A percentile compares a stretch with the other conserved stretches of the same genome.
These are phyloP conservation scores for Phalloptychus januarius DNA, from an alignment of 2,797 vertebrate genomes.

Conservation along the genomic window DNA sequence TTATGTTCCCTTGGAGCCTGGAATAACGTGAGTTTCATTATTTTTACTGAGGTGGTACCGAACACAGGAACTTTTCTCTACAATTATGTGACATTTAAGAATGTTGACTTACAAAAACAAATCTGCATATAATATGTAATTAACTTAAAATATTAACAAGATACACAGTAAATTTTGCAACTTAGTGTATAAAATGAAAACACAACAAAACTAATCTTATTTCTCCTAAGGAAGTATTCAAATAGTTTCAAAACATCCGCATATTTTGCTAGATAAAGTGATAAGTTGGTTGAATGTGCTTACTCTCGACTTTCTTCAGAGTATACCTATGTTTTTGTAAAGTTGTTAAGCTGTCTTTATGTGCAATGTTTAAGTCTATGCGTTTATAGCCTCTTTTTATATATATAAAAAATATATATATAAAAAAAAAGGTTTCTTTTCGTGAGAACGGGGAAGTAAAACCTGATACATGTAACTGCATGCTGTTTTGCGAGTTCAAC, in stretches of 20 bases:
- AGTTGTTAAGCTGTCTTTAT: neutral
- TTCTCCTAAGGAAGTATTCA: neutral
- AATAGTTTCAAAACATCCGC: neutral
- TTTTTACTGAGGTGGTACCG: neutral
- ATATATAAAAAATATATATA: too few relatives aligned
- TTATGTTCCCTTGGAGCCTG: neutral
- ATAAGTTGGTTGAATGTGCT: neutral
- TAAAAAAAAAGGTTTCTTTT: slow-evolving; percentile 23
- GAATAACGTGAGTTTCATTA: slow-evolving; percentile 52
- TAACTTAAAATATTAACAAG: neutral
- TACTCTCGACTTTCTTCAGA: neutral
- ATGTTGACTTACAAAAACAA: too few relatives aligned
- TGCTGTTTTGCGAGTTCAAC: neutral
- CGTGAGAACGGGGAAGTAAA: slow-evolving; percentile 15
- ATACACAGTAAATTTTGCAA: neutral
- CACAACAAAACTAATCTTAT: neutral
- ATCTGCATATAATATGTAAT: too few relatives aligned
- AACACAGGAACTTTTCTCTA: neutral
- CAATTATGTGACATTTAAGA: neutral
- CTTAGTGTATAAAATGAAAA: neutral
- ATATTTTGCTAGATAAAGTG: neutral
- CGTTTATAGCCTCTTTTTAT: neutral
- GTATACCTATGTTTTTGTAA: neutral
- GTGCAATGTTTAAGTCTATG: slow-evolving; percentile 1
- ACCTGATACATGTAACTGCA: neutral